Percentiles rank a stretch among this genome's conserved stretches.
Evolutionary conservation across 2,888 invertebrate genomes (phyloP).

Genomic region (Hyles lineata): DNA sequence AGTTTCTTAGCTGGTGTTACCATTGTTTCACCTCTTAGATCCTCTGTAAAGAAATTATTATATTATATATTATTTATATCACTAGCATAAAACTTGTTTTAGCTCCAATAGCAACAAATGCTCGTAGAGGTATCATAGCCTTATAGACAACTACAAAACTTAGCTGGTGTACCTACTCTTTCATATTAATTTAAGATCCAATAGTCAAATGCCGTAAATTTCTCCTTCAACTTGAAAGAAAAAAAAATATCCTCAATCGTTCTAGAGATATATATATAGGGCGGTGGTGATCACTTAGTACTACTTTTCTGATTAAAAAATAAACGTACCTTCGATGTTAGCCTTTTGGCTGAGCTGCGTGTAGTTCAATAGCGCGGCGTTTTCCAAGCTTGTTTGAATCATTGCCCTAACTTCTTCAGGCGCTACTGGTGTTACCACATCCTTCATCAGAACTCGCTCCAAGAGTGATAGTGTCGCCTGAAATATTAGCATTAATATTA

Average conservation of each 20-base stretch:
- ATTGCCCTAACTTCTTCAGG: constrained; percentile 97
- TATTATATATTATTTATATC: not conserved
- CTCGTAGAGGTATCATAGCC: too few species aligned
- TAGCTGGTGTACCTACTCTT: too few species aligned
- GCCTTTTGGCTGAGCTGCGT: constrained; percentile 97
- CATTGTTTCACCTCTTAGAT: constrained; percentile 91
- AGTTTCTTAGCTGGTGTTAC: constrained; percentile 95
- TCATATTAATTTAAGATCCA: too few species aligned
- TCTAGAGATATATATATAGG: too few species aligned
- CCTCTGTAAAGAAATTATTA: constrained; percentile 84
- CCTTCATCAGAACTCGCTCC: constrained; percentile 99
- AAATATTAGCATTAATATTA: not conserved
- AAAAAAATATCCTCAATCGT: too few species aligned
- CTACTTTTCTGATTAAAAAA: not conserved
- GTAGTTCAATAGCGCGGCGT: constrained; percentile 98
- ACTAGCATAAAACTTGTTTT: too few species aligned
- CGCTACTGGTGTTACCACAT: constrained; percentile 98
- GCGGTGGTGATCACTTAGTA: too few species aligned
- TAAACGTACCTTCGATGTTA: constrained; percentile 94
- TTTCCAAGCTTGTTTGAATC: constrained; percentile 98
- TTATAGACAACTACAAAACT: not conserved
- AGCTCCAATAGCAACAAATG: not conserved
- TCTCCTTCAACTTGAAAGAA: too few species aligned
- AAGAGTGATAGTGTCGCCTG: constrained; percentile 96
- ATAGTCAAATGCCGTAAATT: too few species aligned